Evolutionary conservation across 2,888 invertebrate species (phyloP), one percentile per base, ranked within the genome.

Genomic region (Periphyllus acericola): DNA sequence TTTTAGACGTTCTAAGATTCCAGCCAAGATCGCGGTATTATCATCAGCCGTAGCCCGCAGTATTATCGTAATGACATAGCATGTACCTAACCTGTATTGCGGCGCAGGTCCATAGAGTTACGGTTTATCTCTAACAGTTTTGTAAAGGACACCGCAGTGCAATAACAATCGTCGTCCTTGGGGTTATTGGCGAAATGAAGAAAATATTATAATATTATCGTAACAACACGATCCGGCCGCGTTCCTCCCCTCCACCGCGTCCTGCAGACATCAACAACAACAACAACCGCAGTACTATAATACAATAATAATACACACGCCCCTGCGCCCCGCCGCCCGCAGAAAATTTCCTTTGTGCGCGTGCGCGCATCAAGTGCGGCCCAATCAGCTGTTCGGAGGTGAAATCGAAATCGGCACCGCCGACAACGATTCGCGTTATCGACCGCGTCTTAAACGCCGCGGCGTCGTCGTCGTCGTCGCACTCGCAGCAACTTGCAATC

Each of bases 301-400:
- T 11, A 3, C 14, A 46, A 46, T 46, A 14, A 46, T 14, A 46
- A 14, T 46, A 1, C 9, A n/a, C 66, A 60, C 60, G 4, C 6
- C 60, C n/a, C n/a, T n/a, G 4, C 21, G 60, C n/a, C 25, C 5
- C n/a, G 9, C 8, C n/a, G 14, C 71, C 71, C 29, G 9, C 32
- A 1, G 68, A 25, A n/a, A n/a, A n/a, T n/a, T n/a, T n/a, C n/a
- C n/a, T n/a, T 25, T 9, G 4, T 17, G 76, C 84, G 76, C 46
- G 34, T n/a, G 68, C 46, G 84, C 32, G 84, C 40, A 66, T 76
- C 76, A 60, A 76, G 66, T 76, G 83, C 46, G 46, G 46, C 46
- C 0, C 8, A 68, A 78, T 85, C 84, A 85, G 84, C 84, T 85
- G 84, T 68, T 85, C 78, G 76, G 68, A 52, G 78, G 68, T 85